Percentiles rank a stretch among this genome's conserved stretches.
These are phyloP conservation scores for Platycercus adscitus DNA, from an alignment of 2,113 vertebrate genomes.

Conservation along the genomic window DNA sequence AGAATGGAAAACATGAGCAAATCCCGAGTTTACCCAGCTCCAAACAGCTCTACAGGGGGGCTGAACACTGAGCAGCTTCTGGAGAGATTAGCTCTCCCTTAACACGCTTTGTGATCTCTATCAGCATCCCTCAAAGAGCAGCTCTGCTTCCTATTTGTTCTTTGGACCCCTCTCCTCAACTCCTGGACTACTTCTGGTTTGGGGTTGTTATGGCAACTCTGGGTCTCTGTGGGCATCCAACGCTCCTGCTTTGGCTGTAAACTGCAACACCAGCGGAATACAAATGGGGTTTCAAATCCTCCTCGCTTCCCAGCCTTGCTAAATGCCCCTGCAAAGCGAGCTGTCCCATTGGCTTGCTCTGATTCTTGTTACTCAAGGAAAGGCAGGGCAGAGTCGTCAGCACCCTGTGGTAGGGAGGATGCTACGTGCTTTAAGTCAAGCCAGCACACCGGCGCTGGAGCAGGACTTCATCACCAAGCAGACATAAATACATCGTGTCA, in stretches of 20 bases:
- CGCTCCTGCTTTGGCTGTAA: constrained; percentile 52
- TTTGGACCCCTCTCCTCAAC: constrained; percentile 54
- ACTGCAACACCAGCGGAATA: constrained; percentile 43
- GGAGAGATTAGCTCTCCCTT: constrained; percentile 23
- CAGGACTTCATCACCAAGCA: not conserved
- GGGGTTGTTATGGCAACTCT: constrained; percentile 79
- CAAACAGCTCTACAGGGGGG: constrained; percentile 1
- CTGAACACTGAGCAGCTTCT: not conserved
- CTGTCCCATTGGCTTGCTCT: not conserved
- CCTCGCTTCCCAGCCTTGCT: not conserved
- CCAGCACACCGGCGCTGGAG: not conserved
- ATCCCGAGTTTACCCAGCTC: not conserved
- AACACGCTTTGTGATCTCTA: constrained; percentile 7
- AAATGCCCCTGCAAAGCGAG: not conserved
- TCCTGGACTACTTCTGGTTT: constrained; percentile 75
- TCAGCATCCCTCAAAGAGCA: constrained; percentile 9
- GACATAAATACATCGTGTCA: accelerated
- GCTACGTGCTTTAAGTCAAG: accelerated
- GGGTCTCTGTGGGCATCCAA: constrained; percentile 49
- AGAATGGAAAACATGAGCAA: constrained; percentile 27
- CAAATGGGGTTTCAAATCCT: constrained; percentile 23
- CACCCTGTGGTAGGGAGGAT: accelerated
- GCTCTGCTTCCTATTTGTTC: constrained; percentile 24
- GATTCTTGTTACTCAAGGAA: not conserved
- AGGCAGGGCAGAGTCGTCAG: not conserved